A percentile compares a stretch with the other conserved stretches of the same genome.
Conservation (phyloP, 2,888 invertebrate species). For the Clusia tigrina region DNA sequence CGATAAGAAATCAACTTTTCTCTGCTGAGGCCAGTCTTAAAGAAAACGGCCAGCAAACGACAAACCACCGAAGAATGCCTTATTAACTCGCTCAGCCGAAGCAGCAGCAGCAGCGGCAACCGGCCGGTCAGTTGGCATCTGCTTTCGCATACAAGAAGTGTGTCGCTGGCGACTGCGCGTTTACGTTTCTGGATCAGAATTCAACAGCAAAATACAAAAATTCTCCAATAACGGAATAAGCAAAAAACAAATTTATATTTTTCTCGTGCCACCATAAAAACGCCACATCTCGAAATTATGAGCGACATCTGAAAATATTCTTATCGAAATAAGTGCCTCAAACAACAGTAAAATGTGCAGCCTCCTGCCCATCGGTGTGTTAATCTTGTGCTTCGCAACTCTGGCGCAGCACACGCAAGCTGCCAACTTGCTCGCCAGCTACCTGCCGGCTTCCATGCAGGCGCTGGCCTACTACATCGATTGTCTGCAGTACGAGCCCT, state of each 20-base stretch:
- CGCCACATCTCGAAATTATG: not conserved
- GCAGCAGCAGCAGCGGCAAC: not conserved
- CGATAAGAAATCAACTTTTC: not conserved
- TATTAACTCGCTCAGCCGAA: constrained; percentile 10
- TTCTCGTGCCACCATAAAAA: no score
- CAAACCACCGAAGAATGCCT: not conserved
- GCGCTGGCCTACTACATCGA: constrained; percentile 64
- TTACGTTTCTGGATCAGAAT: not conserved
- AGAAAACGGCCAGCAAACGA: not conserved
- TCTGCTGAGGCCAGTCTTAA: not conserved
- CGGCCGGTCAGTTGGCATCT: not conserved
- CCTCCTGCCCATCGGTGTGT: not conserved
- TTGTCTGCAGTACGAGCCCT: constrained; percentile 61
- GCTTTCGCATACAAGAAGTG: not conserved
- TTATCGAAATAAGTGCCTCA: not conserved
- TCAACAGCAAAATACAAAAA: not conserved
- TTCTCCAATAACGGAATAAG: not conserved
- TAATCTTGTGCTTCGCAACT: not conserved
- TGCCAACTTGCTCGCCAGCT: constrained; percentile 55
- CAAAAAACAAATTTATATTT: not conserved
- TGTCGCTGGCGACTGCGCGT: not conserved
- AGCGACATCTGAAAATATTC: no score
- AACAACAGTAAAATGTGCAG: not conserved
- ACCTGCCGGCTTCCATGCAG: constrained; percentile 64
- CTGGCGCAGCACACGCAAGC: constrained; percentile 33